Conservation (phyloP, 64 coral and sea anemone genomes). For the Actinia equina region DNA sequence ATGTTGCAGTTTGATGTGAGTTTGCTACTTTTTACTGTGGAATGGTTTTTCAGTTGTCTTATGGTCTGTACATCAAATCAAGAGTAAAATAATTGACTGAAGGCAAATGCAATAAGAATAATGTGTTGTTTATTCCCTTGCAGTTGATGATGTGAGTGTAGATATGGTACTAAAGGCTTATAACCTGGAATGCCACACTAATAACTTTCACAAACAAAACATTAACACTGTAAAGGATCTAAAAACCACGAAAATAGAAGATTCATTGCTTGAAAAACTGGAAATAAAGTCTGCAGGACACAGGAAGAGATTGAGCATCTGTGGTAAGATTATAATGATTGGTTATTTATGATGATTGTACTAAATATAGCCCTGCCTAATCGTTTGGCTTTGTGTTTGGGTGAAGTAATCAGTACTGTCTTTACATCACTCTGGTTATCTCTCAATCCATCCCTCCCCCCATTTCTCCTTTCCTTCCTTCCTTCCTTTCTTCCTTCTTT, state of each 20-base stretch:
- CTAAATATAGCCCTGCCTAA: no score
- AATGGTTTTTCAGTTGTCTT: no score
- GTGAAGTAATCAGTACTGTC: no score
- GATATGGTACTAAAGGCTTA: not conserved
- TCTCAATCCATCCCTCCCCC: not conserved
- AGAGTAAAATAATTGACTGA: no score
- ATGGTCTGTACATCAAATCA: no score
- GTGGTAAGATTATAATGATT: constrained; percentile 1
- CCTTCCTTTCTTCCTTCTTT: not conserved
- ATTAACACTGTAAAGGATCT: not conserved
- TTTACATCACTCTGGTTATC: not conserved
- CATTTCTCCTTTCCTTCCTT: not conserved
- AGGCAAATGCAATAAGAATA: no score
- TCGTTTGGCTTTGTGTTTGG: no score
- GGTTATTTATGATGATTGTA: no score
- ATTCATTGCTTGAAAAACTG: not conserved
- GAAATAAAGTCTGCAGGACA: constrained; percentile 31
- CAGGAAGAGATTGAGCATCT: constrained; percentile 15
- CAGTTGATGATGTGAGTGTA: constrained; percentile 15
- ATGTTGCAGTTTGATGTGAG: no score
- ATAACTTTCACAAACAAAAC: not conserved
- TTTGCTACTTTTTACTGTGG: no score
- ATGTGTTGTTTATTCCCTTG: not conserved
- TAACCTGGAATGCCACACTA: not conserved
- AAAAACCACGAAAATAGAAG: not conserved